Evolutionary conservation across 2,888 invertebrate species (phyloP), one percentile per base, ranked within the genome.

Genomic region (Sinodicranocentrus sp.): DNA sequence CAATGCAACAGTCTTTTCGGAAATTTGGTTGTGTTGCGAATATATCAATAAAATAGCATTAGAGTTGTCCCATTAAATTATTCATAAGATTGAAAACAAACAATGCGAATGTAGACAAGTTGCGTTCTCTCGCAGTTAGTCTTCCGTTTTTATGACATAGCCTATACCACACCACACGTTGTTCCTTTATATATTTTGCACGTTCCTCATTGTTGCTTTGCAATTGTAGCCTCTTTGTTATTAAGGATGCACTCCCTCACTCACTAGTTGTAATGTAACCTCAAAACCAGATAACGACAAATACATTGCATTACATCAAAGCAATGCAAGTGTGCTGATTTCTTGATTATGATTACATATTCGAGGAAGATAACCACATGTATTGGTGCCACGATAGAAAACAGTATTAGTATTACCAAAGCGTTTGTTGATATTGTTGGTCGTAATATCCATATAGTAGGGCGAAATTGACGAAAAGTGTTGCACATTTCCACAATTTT

Each of bases 301-400:
- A 33, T 6, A 33, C 33, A 33, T 33, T 6, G 33, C 33, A 48
- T n/a, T 48, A 13, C 48, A 48, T 10, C 48, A 48, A 5, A 5
- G 8, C 3, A 13, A 48, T 48, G n/a, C 15, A 17, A 3, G 48
- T 48, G 48, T 10, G n/a, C 48, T 48, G 48, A 48, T 17, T 48
- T 13, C 3, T 48, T 48, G 48, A 48, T 48, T 5, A 48, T 10
- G 48, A 48, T 48, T 48, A 48, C 39, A 13, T 17, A 33, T 61
- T 61, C 33, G 25, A 61, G 61, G 61, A 61, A 61, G 61, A 61
- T 61, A 61, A 61, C 61, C 33, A 61, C 21, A 23, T 57, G 10
- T 10, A 33, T 33, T 21, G 2, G 57, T 57, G 57, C 57, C 57
- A 57, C 3, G 10, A 52, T n/a, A n/a, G n/a, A n/a, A n/a, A n/a